These are phyloP conservation scores for Rotaria macrura DNA, from an alignment of 2,888 invertebrate species.

Conservation along the genomic window DNA sequence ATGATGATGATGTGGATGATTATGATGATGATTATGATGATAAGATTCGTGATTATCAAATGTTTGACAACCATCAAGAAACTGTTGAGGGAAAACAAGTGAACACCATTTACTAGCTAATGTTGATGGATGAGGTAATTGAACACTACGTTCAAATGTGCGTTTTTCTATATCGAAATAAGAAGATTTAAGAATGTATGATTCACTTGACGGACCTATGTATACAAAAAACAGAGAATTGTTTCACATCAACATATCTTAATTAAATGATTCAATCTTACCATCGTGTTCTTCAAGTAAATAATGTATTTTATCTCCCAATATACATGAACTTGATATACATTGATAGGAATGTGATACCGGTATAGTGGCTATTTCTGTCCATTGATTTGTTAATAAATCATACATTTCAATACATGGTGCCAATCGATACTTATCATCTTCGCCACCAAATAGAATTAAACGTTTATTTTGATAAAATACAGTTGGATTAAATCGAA, in stretches of 20 bases:
- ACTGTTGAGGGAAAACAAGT: slow-evolving; percentile 25
- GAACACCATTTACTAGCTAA: slow-evolving; percentile 33
- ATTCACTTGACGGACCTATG: slow-evolving; percentile 27
- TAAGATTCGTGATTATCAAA: background rate
- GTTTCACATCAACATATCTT: too few species aligned
- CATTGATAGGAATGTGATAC: slow-evolving; percentile 31
- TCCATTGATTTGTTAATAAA: slow-evolving; percentile 27
- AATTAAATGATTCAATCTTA: background rate
- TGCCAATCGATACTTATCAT: slow-evolving; percentile 32
- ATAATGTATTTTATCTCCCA: slow-evolving; percentile 28
- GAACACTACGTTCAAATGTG: slow-evolving; percentile 22
- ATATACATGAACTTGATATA: slow-evolving; percentile 24
- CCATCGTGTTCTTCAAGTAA: slow-evolving; percentile 33
- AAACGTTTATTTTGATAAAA: slow-evolving; percentile 25
- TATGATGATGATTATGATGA: background rate
- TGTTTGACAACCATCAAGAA: slow-evolving; percentile 27
- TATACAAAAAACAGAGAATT: background rate
- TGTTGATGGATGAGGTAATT: slow-evolving; percentile 25
- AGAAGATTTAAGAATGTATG: slow-evolving; percentile 26
- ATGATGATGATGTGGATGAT: background rate
- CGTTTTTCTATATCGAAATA: slow-evolving; percentile 27
- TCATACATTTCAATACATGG: slow-evolving; percentile 33
- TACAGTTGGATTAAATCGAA: slow-evolving; percentile 33
- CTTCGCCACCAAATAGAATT: slow-evolving; percentile 32
- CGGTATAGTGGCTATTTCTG: slow-evolving; percentile 31